These are phyloP conservation scores for Scolopax rusticola DNA, from an alignment of 2,797 vertebrate genomes.

Conservation along the genomic window DNA sequence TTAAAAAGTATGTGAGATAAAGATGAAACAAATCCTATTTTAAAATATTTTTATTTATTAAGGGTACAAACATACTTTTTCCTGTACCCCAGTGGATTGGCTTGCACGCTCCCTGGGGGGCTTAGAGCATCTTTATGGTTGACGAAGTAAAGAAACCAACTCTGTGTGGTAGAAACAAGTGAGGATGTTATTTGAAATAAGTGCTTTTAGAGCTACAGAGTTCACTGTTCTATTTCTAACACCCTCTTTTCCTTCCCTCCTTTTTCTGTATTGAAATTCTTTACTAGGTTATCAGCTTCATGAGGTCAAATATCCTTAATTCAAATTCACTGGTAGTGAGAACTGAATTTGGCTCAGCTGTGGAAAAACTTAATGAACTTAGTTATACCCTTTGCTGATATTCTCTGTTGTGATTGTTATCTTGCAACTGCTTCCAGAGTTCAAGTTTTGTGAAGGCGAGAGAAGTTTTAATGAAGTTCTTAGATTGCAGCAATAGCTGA, in stretches of 20 bases:
- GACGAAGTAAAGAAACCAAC: not conserved
- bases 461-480: constrained; percentile 42
- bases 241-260: not conserved
- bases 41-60: not conserved
- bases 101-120: not conserved
- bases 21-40: not conserved
- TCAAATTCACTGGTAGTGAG: not conserved
- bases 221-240: not conserved
- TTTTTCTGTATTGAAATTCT: not conserved
- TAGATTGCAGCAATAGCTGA: not conserved
- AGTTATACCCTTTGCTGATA: not conserved
- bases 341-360: not conserved
- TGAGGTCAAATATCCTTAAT: not conserved
- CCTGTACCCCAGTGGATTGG: not conserved
- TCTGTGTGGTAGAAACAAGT: not conserved
- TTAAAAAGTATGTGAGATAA: not conserved
- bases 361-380: constrained; percentile 5
- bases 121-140: not conserved
- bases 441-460: not conserved
- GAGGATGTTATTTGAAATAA: not conserved
- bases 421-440: not conserved
- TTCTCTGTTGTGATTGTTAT: not conserved
- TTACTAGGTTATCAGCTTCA: not conserved
- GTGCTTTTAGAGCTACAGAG: not conserved
- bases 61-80: not conserved